These are phyloP conservation scores for Lampropteryx suffumata DNA, from an alignment of 2,888 invertebrate species.

Conservation along the genomic window DNA sequence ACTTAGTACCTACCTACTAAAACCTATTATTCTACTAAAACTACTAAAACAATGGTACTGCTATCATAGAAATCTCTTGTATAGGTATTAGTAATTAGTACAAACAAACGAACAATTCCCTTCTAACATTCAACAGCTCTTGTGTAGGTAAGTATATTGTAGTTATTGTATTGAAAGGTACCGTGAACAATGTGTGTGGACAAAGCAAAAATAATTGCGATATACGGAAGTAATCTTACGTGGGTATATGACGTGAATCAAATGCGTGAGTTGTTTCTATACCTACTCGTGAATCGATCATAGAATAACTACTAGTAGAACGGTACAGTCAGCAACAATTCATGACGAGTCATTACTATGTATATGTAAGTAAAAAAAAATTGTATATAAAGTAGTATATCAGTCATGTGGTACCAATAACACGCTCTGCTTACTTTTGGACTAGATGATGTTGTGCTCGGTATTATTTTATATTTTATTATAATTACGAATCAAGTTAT, in stretches of 20 bases:
- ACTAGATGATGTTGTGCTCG: too few relatives aligned
- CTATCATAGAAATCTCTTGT: neutral
- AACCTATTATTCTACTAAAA: too few relatives aligned
- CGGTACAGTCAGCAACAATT: neutral
- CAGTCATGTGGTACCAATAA: too few relatives aligned
- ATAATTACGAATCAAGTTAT: too few relatives aligned
- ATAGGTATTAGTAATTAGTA: neutral
- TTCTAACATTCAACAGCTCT: neutral
- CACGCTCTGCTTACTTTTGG: too few relatives aligned
- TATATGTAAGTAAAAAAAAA: too few relatives aligned
- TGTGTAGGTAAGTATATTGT: neutral
- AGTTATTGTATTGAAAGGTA: too few relatives aligned
- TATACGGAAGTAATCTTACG: conserved; percentile 63
- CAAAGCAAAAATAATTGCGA: conserved; percentile 50
- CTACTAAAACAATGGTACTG: too few relatives aligned
- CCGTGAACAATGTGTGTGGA: conserved; percentile 30
- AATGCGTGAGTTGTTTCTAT: conserved; percentile 21
- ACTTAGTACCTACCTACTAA: too few relatives aligned
- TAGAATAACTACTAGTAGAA: neutral
- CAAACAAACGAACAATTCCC: conserved; percentile 2
- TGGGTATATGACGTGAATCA: conserved; percentile 50
- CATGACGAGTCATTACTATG: neutral
- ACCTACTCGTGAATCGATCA: conserved; percentile 11
- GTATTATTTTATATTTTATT: too few relatives aligned
- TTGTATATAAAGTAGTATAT: too few relatives aligned